Evolutionary conservation across 2,113 vertebrate species (phyloP), one percentile per base, ranked within the genome.

Genomic region (Solenodon paradoxus): DNA sequence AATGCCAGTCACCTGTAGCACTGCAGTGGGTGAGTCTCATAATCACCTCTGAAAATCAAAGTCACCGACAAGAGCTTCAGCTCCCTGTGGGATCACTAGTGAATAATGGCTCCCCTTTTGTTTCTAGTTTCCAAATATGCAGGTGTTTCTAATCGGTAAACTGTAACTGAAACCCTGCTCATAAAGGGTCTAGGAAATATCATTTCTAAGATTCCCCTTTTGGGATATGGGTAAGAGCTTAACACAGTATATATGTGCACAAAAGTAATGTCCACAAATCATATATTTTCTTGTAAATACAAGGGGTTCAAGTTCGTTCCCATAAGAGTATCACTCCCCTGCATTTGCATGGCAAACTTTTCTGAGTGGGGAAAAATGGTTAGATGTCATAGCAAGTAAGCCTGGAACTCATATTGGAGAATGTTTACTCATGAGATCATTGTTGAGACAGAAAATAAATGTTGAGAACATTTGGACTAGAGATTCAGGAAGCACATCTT

Each of bases 381-480:
- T 20, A 81, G 22, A 35, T 68, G 19, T 80, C 78, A n/a, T 10
- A 81, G n/a, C 7, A 0, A 84, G 20, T 61, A 35, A 82, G 40
- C 13, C 35, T 9, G 30, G 38, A 88, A 69, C 32, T 77, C 64
- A 84, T 66, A 49, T 6, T 0, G 7, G 35, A 88, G 3, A 74
- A 75, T 20, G 22, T 42, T 72, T 84, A 84, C 26, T 88, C 20
- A 53, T 51, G 38, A 90, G 51, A 69, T 24, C 64, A 88, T 57
- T 97, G 49, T 72, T 79, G 75, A 90, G 57, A 80, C 32, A 88
- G 38, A 57, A 92, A 82, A 42, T 63, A 81, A 83, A 83, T n/a
- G 17, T 68, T 75, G 63, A 89, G 40, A 66, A 74, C 45, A 28
- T 16, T 22, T 84, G 51, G 7, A 71, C 53, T 32, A 9, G 20